Evolutionary conservation across 35 echinoderm and acorn worm genomes (phyloP).

Genomic region (Diadema setosum): DNA sequence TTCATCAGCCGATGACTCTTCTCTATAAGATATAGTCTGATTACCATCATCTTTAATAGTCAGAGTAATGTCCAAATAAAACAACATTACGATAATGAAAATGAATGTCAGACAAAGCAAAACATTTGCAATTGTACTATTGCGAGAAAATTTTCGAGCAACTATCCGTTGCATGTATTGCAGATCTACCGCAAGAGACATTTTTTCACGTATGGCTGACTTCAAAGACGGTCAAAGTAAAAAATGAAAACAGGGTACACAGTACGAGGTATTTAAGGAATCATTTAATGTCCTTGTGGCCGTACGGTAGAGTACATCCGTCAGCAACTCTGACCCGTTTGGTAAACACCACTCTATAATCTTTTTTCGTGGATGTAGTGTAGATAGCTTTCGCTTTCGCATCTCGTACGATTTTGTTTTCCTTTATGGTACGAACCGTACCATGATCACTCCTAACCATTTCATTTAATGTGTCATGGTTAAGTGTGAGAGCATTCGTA

Average conservation of each 20-base stretch:
- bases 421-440: neutral
- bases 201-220: no score
- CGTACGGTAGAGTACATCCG: constrained; percentile 64
- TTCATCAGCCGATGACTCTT: neutral
- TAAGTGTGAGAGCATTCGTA: constrained; percentile 9
- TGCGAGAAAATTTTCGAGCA: no score
- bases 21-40: no score
- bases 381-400: constrained; percentile 50
- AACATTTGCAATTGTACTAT: neutral
- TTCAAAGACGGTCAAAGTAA: no score
- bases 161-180: no score
- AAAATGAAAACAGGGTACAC: no score
- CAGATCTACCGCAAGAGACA: no score
- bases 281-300: constrained; percentile 15
- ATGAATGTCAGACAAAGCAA: neutral
- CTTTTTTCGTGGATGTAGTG: constrained; percentile 24
- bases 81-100: no score
- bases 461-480: constrained; percentile 38
- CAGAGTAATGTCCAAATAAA: no score
- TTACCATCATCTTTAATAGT: no score
- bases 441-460: constrained; percentile 22
- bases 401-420: constrained; percentile 58
- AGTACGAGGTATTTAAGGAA: no score
- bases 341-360: constrained; percentile 72
- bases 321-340: constrained; percentile 42